Evolutionary conservation across 2,797 vertebrate species (phyloP), one percentile per base, ranked within the genome.

Genomic region (Enteromius mattozi): DNA sequence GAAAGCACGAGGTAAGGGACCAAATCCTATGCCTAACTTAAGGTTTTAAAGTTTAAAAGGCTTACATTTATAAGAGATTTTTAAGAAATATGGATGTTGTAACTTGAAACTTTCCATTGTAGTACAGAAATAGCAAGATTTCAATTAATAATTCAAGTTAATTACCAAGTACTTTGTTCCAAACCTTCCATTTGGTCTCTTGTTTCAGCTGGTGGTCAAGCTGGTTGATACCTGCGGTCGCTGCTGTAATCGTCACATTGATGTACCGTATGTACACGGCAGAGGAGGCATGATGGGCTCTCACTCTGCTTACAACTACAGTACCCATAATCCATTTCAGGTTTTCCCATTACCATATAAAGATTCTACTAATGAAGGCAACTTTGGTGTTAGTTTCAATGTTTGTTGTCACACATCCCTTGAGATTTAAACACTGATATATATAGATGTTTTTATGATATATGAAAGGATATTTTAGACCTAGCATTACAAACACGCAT

Each of bases 221-320:
- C 91, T 96, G 96, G 97, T 85, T 98, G 89, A 95, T 98, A 81
- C 97, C 98, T 0, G 91, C 84, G n/a, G 75, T 98, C 86, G 95
- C 91, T 0, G 97, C 96, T 0, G 68, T 93, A 87, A 90, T 95
- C 0, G 92, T 96, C 82, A 97, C 96, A 2, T 63, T 98, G 83
- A 91, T 97, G 92, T 99, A 98, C 87, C 97, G 93, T 72, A 69
- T 96, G 61, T 96, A 94, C 88, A 90, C 89, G 77, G 66, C 89
- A 0, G 95, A 96, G 17, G 91, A 93, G 45, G 95, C 92, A 92
- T 95, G 92, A 95, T 68, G 13, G 89, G 88, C 78, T 8, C 75
- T 40, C 35, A 2, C 30, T 51, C n/a, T 45, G 59, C 30, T 51
- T 40, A 30, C 37, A 33, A 77, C 88, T 69, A 40, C 51, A 82